A percentile compares a stretch with the other conserved stretches of the same genome.
These are phyloP conservation scores for Drosophila austrosaltans DNA, from an alignment of 2,888 invertebrate genomes.

Conservation along the genomic window DNA sequence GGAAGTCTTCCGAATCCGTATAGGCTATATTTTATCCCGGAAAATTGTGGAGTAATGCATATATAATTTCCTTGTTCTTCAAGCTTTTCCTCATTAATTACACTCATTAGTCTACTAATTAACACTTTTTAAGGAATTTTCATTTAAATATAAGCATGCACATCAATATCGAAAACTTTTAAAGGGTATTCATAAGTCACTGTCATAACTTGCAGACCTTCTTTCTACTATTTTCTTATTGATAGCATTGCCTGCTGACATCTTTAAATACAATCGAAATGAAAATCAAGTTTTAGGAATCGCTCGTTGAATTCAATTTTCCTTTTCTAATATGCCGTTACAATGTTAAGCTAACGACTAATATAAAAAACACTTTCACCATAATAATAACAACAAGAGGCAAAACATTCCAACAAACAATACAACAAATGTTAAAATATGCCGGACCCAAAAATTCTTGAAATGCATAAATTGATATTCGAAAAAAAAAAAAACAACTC, in stretches of 20 bases:
- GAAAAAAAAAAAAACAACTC: slow-evolving; percentile 39
- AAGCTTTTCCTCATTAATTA: too few species aligned
- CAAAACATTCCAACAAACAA: slow-evolving; percentile 57
- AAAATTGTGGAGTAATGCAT: too few species aligned
- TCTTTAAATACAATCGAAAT: neutral
- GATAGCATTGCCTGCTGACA: neutral
- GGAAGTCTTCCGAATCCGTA: too few species aligned
- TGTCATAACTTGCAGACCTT: neutral
- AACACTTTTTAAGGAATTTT: too few species aligned
- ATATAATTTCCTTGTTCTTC: too few species aligned
- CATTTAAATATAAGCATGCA: too few species aligned
- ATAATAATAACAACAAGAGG: slow-evolving; percentile 16
- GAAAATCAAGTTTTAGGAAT: slow-evolving; percentile 6
- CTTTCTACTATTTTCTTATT: neutral
- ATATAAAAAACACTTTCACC: slow-evolving; percentile 6
- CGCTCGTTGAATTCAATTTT: slow-evolving; percentile 25
- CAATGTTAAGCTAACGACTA: slow-evolving; percentile 9
- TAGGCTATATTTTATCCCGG: too few species aligned
- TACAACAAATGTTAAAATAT: slow-evolving; percentile 52
- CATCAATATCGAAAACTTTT: too few species aligned
- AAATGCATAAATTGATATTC: slow-evolving; percentile 71
- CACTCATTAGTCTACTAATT: too few species aligned
- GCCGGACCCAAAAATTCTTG: slow-evolving; percentile 46
- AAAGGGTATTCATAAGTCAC: too few species aligned
- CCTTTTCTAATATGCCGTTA: slow-evolving; percentile 20